Evolutionary conservation across 2,797 vertebrate genomes (phyloP).

Genomic region (Chelmon rostratus): DNA sequence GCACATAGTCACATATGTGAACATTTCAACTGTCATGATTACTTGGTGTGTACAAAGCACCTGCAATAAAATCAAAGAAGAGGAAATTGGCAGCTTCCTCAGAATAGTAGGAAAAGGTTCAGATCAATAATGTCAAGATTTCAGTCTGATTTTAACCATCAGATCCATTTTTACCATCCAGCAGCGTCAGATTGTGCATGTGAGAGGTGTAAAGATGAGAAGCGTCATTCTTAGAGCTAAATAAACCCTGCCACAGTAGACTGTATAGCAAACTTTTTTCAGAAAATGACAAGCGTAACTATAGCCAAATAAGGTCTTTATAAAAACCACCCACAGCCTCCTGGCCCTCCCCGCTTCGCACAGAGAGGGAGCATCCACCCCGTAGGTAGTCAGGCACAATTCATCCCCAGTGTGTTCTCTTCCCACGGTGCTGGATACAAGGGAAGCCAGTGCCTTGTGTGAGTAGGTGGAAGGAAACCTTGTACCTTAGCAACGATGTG

Average conservation of each 20-base stretch:
- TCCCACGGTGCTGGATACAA: constrained; percentile 81
- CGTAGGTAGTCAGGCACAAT: constrained; percentile 81
- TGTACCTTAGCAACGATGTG: constrained; percentile 88
- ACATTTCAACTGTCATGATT: neutral
- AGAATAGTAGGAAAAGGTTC: neutral
- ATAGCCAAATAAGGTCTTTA: constrained; percentile 77
- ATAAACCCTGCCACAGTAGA: constrained; percentile 37
- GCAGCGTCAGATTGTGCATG: constrained; percentile 6
- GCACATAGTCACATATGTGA: neutral
- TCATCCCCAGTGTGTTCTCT: constrained; percentile 82
- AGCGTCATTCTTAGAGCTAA: constrained; percentile 32
- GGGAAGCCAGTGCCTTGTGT: constrained; percentile 84
- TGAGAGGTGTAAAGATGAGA: constrained; percentile 12
- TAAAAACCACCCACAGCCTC: constrained; percentile 77
- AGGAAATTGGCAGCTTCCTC: neutral
- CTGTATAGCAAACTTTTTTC: constrained; percentile 59
- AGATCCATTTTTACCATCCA: constrained; percentile 10
- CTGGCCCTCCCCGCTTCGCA: constrained; percentile 67
- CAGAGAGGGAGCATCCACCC: constrained; percentile 78
- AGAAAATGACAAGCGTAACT: constrained; percentile 57
- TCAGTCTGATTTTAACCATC: constrained; percentile 5
- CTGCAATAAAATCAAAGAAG: neutral
- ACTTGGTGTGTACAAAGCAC: neutral
- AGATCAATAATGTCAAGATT: neutral
- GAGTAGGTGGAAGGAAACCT: constrained; percentile 89